These are phyloP conservation scores for Poecile montanus DNA, from an alignment of 2,797 vertebrate genomes.

Conservation along the genomic window DNA sequence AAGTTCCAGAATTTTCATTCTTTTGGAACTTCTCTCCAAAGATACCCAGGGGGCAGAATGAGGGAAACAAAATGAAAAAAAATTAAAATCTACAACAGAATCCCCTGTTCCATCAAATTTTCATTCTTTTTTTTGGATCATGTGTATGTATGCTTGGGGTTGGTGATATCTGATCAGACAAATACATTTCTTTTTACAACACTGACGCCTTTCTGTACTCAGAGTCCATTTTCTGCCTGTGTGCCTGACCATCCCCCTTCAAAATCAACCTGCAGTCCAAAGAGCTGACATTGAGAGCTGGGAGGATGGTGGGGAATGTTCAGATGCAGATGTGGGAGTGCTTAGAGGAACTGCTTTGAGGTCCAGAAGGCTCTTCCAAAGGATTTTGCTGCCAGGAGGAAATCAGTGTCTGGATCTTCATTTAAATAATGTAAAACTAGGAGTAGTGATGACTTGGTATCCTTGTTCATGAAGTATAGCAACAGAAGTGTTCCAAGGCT, in stretches of 20 bases:
- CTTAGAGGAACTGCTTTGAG: background rate
- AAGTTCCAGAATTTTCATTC: background rate
- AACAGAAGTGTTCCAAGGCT: background rate
- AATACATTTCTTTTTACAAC: background rate
- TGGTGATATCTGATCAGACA: background rate
- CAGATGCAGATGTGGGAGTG: background rate
- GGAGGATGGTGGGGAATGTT: background rate
- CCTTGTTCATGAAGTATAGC: background rate
- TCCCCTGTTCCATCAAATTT: background rate
- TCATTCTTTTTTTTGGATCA: background rate
- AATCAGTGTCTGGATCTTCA: background rate
- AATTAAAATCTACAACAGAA: background rate
- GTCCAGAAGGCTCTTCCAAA: background rate
- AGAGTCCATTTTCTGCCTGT: background rate
- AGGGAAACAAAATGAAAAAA: background rate
- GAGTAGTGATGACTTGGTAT: background rate
- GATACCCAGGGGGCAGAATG: accelerated
- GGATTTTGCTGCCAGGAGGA: background rate
- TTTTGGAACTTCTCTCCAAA: background rate
- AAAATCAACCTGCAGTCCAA: background rate
- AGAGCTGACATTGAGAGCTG: background rate
- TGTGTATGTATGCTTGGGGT: background rate
- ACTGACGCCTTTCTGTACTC: background rate
- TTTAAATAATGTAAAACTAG: background rate
- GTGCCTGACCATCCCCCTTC: background rate